Evolutionary conservation across 2,888 invertebrate genomes (phyloP), one percentile per base, ranked within the genome.

Genomic region (Autographa pulchrina): DNA sequence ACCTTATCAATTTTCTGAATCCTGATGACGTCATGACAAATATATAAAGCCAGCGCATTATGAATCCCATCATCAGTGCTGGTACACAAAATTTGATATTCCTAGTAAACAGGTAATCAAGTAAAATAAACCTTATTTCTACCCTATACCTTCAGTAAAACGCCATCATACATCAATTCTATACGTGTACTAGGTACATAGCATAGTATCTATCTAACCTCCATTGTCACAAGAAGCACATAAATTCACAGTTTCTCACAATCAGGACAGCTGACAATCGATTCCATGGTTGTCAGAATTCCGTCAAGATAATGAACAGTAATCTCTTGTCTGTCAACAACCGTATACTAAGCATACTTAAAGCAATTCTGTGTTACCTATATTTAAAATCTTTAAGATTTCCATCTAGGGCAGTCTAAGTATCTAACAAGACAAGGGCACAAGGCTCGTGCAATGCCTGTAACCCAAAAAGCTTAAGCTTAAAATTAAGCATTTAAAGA

Each of bases 251-350:
- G 48, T n/a, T 48, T 48, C 48, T 7, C n/a, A 48, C 48, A 48
- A 48, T n/a, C 48, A 16, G n/a, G 48, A n/a, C 43, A 43, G 43
- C n/a, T 48, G 48, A 48, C 48, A 48, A 48, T 48, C 48, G n/a
- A 48, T 48, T n/a, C 48, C 48, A 48, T 48, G 48, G 6, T 48
- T 48, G 48, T n/a, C n/a, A 48, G 48, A 48, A 48, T 48, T n/a
- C 48, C 48, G n/a, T 48, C 48, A n/a, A n/a, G n/a, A 48, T 43
- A 43, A 43, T 48, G n/a, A n/a, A 14, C n/a, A 48, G 48, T 48
- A 48, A 48, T 48, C 5, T n/a, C 16, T 48, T 48, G 6, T n/a
- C 48, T 48, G 48, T 48, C 48, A 48, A n/a, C 48, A 48, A 48
- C 48, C n/a, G 7, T 48, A 48, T 48, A n/a, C 48, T 48, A 48